These are phyloP conservation scores for Melanogrammus aeglefinus DNA, from an alignment of 2,797 vertebrate genomes.

Conservation along the genomic window DNA sequence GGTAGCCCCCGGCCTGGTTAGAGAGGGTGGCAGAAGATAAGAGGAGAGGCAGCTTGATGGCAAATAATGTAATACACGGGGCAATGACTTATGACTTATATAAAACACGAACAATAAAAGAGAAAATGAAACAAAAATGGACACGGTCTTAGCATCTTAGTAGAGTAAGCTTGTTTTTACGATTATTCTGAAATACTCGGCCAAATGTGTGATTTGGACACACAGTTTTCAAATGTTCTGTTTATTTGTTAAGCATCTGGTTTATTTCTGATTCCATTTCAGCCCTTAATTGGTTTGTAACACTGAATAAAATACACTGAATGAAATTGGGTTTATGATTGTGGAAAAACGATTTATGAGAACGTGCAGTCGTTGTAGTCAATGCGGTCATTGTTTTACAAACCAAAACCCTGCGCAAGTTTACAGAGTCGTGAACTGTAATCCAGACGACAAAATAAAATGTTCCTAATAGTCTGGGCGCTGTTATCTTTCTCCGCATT, in stretches of 20 bases:
- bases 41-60: slow-evolving; percentile 31
- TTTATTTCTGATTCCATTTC: slow-evolving; percentile 63
- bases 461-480: neutral
- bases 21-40: slow-evolving; percentile 30
- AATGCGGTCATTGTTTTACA: neutral
- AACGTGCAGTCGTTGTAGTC: neutral
- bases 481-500: neutral
- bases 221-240: neutral
- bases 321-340: neutral
- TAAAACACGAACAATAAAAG: neutral
- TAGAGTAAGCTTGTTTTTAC: neutral
- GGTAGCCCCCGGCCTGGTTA: slow-evolving; percentile 52
- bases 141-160: neutral
- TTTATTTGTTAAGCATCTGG: slow-evolving; percentile 33
- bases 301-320: neutral
- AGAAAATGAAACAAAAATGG: neutral
- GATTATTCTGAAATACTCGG: neutral
- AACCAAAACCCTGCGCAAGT: neutral
- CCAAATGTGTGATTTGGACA: neutral
- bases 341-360: neutral
- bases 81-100: slow-evolving; percentile 16
- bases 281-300: slow-evolving; percentile 50
- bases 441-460: neutral
- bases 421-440: neutral
- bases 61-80: slow-evolving; percentile 38